These are phyloP conservation scores for Peromyscus maniculatus DNA, from an alignment of 2,113 vertebrate genomes.

Conservation along the genomic window DNA sequence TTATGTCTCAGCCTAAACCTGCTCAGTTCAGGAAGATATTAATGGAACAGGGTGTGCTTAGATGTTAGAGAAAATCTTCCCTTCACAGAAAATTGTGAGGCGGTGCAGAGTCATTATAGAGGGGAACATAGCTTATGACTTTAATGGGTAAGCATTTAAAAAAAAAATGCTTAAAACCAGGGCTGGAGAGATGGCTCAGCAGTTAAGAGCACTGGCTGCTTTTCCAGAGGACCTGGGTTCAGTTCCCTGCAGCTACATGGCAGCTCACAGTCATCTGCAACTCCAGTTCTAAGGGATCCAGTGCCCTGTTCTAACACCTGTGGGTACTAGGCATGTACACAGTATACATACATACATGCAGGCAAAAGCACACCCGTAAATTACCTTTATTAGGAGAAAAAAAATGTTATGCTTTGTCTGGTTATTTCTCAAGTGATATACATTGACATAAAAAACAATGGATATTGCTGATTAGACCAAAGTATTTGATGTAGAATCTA, in stretches of 20 bases:
- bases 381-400: slow-evolving; percentile 38
- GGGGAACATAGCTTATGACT: background rate
- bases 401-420: background rate
- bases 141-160: background rate
- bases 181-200: background rate
- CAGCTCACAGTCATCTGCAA: background rate
- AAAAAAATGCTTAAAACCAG: background rate
- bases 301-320: background rate
- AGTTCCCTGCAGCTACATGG: background rate
- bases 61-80: slow-evolving; percentile 7
- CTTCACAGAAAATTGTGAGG: slow-evolving; percentile 36
- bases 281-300: background rate
- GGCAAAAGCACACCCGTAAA: background rate
- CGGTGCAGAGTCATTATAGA: background rate
- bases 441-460: background rate
- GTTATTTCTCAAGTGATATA: background rate
- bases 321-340: background rate
- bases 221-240: background rate
- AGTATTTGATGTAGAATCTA: background rate
- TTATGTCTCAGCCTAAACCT: slow-evolving; percentile 33
- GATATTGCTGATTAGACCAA: slow-evolving; percentile 10
- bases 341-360: background rate
- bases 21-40: slow-evolving; percentile 27
- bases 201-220: background rate
- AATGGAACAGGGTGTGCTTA: background rate